Evolutionary conservation across 2,888 invertebrate genomes (phyloP).

Genomic region (Trichogramma evanescens): DNA sequence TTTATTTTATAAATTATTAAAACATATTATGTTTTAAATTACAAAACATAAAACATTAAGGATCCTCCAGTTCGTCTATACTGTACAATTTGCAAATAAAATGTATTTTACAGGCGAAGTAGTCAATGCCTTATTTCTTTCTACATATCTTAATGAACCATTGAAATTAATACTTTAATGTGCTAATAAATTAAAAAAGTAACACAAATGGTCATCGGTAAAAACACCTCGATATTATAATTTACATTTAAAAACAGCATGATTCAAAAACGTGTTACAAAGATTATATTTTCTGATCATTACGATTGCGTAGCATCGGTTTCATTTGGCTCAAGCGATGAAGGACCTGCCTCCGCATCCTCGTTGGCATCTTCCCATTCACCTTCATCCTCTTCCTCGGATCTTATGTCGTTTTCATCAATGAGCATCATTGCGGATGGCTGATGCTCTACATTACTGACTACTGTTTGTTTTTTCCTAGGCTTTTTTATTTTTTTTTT

Average conservation of each 20-base stretch:
- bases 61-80: slow-evolving; percentile 28
- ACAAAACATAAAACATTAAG: neutral
- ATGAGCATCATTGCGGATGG: slow-evolving; percentile 11
- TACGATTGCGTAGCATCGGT: too few species aligned
- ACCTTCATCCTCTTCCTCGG: neutral
- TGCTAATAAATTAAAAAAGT: too few species aligned
- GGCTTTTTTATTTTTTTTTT: slow-evolving; percentile 3
- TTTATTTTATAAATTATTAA: too few species aligned
- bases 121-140: slow-evolving; percentile 3
- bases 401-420: slow-evolving; percentile 3
- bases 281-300: neutral
- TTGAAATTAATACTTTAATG: too few species aligned
- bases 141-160: neutral
- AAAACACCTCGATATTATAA: too few species aligned
- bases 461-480: slow-evolving; percentile 16
- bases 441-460: neutral
- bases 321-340: too few species aligned
- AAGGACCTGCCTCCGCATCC: neutral
- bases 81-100: slow-evolving; percentile 37
- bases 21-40: too few species aligned
- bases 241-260: too few species aligned
- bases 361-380: neutral
- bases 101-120: slow-evolving; percentile 27
- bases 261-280: neutral
- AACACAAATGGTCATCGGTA: too few species aligned